A percentile compares a stretch with the other conserved stretches of the same genome.
Evolutionary conservation across 1,140 invertebrate species (phyloP).

Genomic region (Plutomurus gul): DNA sequence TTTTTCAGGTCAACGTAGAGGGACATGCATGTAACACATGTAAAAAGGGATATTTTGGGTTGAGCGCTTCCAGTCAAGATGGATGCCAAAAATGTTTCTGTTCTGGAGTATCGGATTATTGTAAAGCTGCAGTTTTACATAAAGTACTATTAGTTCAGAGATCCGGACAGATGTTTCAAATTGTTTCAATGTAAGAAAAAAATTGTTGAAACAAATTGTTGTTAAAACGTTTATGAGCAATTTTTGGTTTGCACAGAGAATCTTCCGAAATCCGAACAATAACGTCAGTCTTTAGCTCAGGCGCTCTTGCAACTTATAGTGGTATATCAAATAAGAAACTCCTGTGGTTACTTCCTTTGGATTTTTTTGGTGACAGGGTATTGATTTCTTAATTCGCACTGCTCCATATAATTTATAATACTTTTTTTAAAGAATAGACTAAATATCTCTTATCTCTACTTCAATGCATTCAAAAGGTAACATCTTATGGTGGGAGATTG

Average conservation of each 20-base stretch:
- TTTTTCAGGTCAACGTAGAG: constrained; percentile 66
- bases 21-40: constrained; percentile 81
- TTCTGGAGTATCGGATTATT: constrained; percentile 1
- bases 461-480: too few species aligned
- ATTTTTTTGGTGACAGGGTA: constrained; percentile 8
- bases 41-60: constrained; percentile 79
- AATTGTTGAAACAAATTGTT: background rate
- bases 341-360: background rate
- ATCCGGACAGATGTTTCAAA: background rate
- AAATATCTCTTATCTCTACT: too few species aligned
- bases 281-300: background rate
- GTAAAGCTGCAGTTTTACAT: background rate
- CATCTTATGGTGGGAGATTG: constrained; percentile 37
- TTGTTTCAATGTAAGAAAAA: background rate
- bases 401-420: too few species aligned
- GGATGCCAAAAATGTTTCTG: constrained; percentile 88
- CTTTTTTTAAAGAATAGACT: too few species aligned
- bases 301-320: background rate
- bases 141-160: background rate
- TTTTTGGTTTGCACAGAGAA: too few species aligned
- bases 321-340: background rate
- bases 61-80: constrained; percentile 71
- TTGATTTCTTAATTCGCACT: too few species aligned
- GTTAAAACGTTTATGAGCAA: too few species aligned
- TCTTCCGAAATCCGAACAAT: too few species aligned